Conservation (phyloP, 1,140 invertebrate species). For the Melanaphis sacchari region DNA sequence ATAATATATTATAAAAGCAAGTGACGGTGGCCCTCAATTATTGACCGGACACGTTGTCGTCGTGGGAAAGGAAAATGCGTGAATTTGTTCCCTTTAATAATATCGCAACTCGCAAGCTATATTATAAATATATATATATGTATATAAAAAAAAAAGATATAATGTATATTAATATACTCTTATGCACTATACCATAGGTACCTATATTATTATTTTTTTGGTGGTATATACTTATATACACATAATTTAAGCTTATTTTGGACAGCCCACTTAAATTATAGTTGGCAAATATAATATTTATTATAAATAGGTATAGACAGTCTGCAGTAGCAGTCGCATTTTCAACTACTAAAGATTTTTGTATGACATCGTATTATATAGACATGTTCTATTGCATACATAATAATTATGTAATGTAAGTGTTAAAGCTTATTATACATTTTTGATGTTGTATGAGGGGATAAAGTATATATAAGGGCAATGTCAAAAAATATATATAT, state of each 20-base stretch:
- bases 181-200: not conserved
- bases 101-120: too few species aligned
- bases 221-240: not conserved
- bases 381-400: not conserved
- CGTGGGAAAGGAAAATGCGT: slow-evolving; percentile 30
- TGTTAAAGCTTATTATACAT: not conserved
- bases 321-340: not conserved
- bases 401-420: not conserved
- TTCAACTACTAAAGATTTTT: not conserved
- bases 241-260: not conserved
- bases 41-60: not conserved
- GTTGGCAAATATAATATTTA: not conserved
- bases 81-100: not conserved
- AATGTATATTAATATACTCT: not conserved
- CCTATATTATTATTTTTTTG: not conserved
- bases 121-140: not conserved
- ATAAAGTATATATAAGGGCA: not conserved
- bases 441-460: not conserved
- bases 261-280: not conserved
- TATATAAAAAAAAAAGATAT: not conserved
- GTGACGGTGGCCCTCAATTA: slow-evolving; percentile 36
- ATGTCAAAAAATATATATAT: not conserved
- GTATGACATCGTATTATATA: not conserved
- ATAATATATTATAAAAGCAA: not conserved
- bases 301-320: not conserved